Percentiles rank a stretch among this genome's conserved stretches.
These are phyloP conservation scores for Lasioglossum baleicum DNA, from an alignment of 1,140 invertebrate species.

Conservation along the genomic window DNA sequence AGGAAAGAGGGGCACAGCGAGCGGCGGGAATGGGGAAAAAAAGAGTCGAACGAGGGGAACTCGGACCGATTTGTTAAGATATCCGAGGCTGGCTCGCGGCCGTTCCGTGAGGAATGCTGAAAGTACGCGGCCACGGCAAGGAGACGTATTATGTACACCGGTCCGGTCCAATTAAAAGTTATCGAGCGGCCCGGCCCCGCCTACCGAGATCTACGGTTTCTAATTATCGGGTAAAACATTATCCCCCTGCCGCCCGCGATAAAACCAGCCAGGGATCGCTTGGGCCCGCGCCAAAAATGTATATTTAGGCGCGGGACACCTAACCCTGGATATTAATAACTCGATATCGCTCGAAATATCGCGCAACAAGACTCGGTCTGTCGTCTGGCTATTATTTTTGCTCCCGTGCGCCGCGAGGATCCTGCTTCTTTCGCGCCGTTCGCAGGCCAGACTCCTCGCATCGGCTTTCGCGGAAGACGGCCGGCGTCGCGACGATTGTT, in stretches of 20 bases:
- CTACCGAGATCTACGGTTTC: slow-evolving; percentile 47
- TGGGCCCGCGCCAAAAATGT: slow-evolving; percentile 56
- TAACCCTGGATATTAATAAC: slow-evolving; percentile 59
- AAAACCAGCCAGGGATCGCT: slow-evolving; percentile 55
- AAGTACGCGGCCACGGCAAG: slow-evolving; percentile 20
- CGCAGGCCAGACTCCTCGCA: too few species aligned
- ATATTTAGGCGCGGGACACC: slow-evolving; percentile 60
- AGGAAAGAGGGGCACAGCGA: slow-evolving; percentile 6
- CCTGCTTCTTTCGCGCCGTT: too few species aligned
- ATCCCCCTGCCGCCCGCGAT: slow-evolving; percentile 47
- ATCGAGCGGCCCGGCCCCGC: slow-evolving; percentile 8
- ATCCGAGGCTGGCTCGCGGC: slow-evolving; percentile 35
- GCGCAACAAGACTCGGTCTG: slow-evolving; percentile 59
- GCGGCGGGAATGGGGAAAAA: slow-evolving; percentile 35
- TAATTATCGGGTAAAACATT: slow-evolving; percentile 65
- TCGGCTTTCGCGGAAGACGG: too few species aligned
- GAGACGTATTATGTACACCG: slow-evolving; percentile 38
- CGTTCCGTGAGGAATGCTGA: slow-evolving; percentile 43
- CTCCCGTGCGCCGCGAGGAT: too few species aligned
- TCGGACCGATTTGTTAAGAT: slow-evolving; percentile 51
- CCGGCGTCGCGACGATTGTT: too few species aligned
- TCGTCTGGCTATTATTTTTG: slow-evolving; percentile 59
- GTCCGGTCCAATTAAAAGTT: slow-evolving; percentile 54
- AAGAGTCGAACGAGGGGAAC: slow-evolving; percentile 25
- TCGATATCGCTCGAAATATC: slow-evolving; percentile 65